These are phyloP conservation scores for Cynoglossus semilaevis DNA, from an alignment of 2,113 vertebrate species.

Conservation along the genomic window DNA sequence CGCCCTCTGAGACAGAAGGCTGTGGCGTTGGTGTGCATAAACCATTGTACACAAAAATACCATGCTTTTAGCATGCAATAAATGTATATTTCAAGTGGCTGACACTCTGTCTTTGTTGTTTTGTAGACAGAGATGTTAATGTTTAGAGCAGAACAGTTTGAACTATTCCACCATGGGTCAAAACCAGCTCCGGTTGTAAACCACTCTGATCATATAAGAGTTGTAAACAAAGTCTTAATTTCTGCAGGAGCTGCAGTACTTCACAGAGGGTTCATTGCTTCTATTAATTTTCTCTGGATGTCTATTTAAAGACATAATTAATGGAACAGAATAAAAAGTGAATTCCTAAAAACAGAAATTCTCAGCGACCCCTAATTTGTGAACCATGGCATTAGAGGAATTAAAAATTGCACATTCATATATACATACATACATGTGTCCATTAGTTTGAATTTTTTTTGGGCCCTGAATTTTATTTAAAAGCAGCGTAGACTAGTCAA, in stretches of 20 bases:
- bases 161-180: conserved; percentile 11
- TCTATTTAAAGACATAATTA: conserved; percentile 22
- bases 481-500: too few relatives aligned
- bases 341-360: neutral
- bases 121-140: too few relatives aligned
- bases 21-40: conserved; percentile 16
- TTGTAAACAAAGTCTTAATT: conserved; percentile 10
- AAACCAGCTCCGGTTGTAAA: conserved; percentile 8
- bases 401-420: too few relatives aligned
- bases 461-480: too few relatives aligned
- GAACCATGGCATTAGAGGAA: too few relatives aligned
- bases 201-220: conserved; percentile 21
- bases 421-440: too few relatives aligned
- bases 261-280: conserved; percentile 5
- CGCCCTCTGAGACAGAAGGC: neutral
- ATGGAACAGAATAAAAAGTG: neutral
- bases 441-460: too few relatives aligned
- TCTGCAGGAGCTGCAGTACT: conserved; percentile 7
- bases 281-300: neutral
- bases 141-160: conserved; percentile 18
- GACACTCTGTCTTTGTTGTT: conserved; percentile 40
- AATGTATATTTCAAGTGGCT: conserved; percentile 70
- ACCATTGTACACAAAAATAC: conserved; percentile 34
- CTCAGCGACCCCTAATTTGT: neutral
- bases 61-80: conserved; percentile 73